Base-by-base conservation (phyloP, 2,888 invertebrate genomes). In the Norana najaformis region DNA sequence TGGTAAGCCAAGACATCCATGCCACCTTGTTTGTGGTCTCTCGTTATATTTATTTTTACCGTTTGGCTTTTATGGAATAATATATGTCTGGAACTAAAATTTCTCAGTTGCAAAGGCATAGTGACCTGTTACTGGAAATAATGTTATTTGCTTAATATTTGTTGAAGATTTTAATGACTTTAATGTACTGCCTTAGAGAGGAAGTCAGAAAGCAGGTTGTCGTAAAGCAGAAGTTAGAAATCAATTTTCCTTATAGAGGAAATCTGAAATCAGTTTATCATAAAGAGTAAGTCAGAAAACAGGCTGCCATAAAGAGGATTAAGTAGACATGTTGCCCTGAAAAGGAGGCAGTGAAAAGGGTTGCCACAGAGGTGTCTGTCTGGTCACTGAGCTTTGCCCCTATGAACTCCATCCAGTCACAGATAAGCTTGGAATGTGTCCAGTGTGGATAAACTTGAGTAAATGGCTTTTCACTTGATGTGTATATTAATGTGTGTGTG, bases 1-100 rank as follows among this genome's bases (percentile, higher is more conserved):
- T 93, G 93, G 95, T 95, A 30, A 30, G 38, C 34, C 23, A 36
- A 4, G 35, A n/a, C 36, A 85, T 85, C 23, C 36, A 36, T 69
- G 30, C 13, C 69, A 69, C n/a, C 30, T 69, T 69, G 30, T n/a
- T n/a, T 69, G 8, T 47, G 47, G 0, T 69, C n/a, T 11, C 69
- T 69, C 16, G n/a, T 16, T n/a, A 69, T 8, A n/a, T 69, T 69
- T n/a, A n/a, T n/a, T 30, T 69, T n/a, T n/a, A n/a, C 5, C 11
- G 11, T n/a, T 69, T n/a, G 69, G n/a, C 69, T 69, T 69, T 69
- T n/a, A 69, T 69, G 3, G 69, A n/a, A 69, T 69, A 13, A 69
- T n/a, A 23, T 47, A 20, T 23, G 11, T 16, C n/a, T 69, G 69
- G 6, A 69, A 69, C 30, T 69, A n/a, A 69, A n/a, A 69, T n/a